These are phyloP conservation scores for Monoplex corrugatus DNA, from an alignment of 2,888 invertebrate genomes.

Conservation along the genomic window DNA sequence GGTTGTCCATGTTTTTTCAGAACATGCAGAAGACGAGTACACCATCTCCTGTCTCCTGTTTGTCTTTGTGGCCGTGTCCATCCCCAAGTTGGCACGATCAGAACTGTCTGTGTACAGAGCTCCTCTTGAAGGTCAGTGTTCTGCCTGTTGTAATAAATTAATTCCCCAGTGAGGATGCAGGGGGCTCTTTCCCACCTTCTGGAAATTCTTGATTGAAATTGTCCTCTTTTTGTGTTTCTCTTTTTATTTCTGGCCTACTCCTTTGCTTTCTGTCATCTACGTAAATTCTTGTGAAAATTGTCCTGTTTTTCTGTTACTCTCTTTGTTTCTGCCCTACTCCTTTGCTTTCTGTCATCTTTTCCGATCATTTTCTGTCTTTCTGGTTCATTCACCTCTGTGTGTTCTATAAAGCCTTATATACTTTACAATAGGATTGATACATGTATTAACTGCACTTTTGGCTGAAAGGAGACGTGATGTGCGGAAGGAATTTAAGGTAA, in stretches of 20 bases:
- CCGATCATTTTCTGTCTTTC: too few species aligned
- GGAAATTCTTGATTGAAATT: not conserved
- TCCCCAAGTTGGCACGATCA: constrained; percentile 93
- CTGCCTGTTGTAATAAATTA: too few species aligned
- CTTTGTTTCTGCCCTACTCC: too few species aligned
- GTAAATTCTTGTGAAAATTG: too few species aligned
- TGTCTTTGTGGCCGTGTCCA: constrained; percentile 99
- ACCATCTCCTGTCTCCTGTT: constrained; percentile 95
- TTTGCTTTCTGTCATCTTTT: too few species aligned
- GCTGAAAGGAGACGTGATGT: too few species aligned
- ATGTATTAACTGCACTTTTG: too few species aligned
- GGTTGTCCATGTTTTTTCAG: constrained; percentile 66
- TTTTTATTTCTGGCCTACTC: not conserved
- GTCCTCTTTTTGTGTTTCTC: not conserved
- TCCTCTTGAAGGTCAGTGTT: constrained; percentile 79
- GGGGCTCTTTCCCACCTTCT: not conserved
- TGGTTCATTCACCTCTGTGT: too few species aligned
- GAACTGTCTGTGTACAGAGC: constrained; percentile 88
- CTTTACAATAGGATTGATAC: too few species aligned
- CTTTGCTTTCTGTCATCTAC: not conserved
- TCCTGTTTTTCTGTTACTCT: too few species aligned
- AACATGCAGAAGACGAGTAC: constrained; percentile 91
- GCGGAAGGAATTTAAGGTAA: too few species aligned
- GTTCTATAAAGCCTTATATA: too few species aligned
- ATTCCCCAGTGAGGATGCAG: not conserved